phyloP scores from a whole-genome alignment of 64 coral and sea anemone species.

The Stylophora pistillata region DNA sequence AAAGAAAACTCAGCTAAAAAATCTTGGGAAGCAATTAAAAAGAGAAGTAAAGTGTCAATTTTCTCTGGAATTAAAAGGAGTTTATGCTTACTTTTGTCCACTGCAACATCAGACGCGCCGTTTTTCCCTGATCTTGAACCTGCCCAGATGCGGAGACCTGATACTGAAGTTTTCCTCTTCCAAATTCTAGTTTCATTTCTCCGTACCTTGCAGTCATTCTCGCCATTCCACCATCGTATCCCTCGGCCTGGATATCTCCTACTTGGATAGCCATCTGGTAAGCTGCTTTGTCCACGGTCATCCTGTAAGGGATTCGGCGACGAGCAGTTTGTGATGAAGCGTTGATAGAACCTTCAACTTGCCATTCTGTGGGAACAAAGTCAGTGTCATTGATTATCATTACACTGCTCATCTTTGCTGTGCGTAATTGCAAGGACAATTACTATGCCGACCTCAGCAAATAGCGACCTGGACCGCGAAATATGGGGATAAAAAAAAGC shows the following conservation, averaged over 20 bases:
- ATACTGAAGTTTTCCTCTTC: not conserved
- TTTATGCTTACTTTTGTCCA: slow-evolving; percentile 6
- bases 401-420: not conserved
- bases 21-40: not conserved
- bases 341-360: not conserved
- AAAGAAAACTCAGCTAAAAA: not conserved
- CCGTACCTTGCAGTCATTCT: not conserved
- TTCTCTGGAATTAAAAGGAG: not conserved
- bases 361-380: not conserved
- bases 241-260: not conserved
- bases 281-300: slow-evolving; percentile 8
- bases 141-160: not conserved
- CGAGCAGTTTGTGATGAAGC: not conserved
- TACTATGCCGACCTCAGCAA: too few relatives aligned
- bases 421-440: too few relatives aligned
- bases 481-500: too few relatives aligned
- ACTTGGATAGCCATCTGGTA: not conserved
- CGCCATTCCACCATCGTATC: not conserved
- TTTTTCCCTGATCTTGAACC: slow-evolving; percentile 5
- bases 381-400: not conserved
- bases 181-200: slow-evolving; percentile 10
- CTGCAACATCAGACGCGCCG: not conserved
- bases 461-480: too few relatives aligned
- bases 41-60: not conserved
- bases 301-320: not conserved